These are phyloP conservation scores for Harpagoxenus sublaevis DNA, from an alignment of 2,888 invertebrate species.

Conservation along the genomic window DNA sequence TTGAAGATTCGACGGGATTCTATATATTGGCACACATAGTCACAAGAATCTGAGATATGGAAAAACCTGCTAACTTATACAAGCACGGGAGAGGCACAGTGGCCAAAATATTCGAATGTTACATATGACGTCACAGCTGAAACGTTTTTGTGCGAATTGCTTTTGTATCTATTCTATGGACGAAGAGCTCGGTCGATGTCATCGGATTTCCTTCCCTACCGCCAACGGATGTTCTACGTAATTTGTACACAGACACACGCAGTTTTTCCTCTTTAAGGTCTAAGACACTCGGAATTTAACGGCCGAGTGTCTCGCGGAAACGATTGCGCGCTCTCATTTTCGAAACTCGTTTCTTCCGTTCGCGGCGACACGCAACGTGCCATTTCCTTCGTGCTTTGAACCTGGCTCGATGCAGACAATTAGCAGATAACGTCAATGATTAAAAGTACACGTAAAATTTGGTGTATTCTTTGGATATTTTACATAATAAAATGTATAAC, in stretches of 20 bases:
- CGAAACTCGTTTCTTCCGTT: conserved; percentile 55
- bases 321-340: conserved; percentile 34
- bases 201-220: not conserved
- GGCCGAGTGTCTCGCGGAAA: conserved; percentile 16
- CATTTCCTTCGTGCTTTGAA: conserved; percentile 5
- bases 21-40: not conserved
- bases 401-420: not conserved
- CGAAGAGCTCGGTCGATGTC: not conserved
- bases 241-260: not conserved
- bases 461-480: not conserved
- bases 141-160: not conserved
- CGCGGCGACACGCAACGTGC: conserved; percentile 10
- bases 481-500: not conserved
- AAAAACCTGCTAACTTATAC: not conserved
- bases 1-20: not conserved
- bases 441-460: not conserved
- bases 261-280: conserved; percentile 17
- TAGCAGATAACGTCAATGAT: not conserved
- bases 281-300: not conserved
- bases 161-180: not conserved
- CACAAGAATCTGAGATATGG: not conserved
- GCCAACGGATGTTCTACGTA: conserved; percentile 26
- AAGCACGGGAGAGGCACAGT: not conserved
- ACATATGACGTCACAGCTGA: not conserved
- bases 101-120: not conserved